Base-by-base conservation (phyloP, 2,888 invertebrate genomes). In the Synergus itoensis region DNA sequence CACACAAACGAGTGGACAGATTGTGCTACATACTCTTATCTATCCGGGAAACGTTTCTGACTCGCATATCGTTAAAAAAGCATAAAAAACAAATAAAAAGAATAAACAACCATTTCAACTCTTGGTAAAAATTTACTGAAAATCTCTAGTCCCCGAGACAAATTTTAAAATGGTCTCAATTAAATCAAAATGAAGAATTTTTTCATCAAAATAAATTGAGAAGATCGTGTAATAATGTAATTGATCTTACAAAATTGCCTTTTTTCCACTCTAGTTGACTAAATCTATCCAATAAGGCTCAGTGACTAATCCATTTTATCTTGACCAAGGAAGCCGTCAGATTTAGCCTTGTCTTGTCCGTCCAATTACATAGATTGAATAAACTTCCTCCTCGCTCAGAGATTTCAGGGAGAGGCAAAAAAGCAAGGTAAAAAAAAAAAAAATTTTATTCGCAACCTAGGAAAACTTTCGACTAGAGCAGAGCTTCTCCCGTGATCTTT, bases 401-500 rank as follows among this genome's bases (percentile, higher is more conserved):
- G 77, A n/a, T 40, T 4, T 76, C 76, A 65, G 16, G 65, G 77
- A 78, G 78, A 77, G 76, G 80, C 65, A 28, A 62, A 62, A 62
- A 14, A 62, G 12, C 4, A 83, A 82, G 81, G 85, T 82, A 73
- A 76, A 21, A 21, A 60, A 64, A 73, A 48, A 80, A 80, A 78
- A 76, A 64, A 73, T 73, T 73, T 73, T 78, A 69, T 80, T 64
- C 65, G 67, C 64, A 65, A 62, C 43, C 73, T 78, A 77, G 79
- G 84, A 73, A 83, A 87, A 87, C 82, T 85, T 84, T 79, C 69
- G 77, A 79, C 77, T 83, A 82, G 7, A 36, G 36, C 78, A 77
- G 84, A 84, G 81, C 86, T 88, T 86, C 86, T 84, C 82, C 79
- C 76, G 81, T 79, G 84, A 89, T 89, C 86, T 90, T 89, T 89